Evolutionary conservation across 2,113 vertebrate genomes (phyloP), one percentile per base, ranked within the genome.

Genomic region (Burhinus bistriatus): DNA sequence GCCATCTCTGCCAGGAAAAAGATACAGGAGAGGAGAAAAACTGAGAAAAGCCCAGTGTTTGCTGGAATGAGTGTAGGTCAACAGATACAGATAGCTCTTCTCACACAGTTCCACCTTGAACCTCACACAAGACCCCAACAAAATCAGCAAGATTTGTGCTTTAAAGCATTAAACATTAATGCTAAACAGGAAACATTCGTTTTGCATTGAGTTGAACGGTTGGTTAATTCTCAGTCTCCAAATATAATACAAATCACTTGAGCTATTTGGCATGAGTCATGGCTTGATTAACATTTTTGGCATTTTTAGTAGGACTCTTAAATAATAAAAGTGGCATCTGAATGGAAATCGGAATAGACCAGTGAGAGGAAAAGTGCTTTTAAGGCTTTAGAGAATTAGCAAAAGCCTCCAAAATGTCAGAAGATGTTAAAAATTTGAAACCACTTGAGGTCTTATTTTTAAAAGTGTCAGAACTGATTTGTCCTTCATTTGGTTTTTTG

Each of bases 311-410:
- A 75, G 30, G 71, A 26, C 30, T 77, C 49, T 91, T 87, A 66
- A 97, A 96, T 93, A 97, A 90, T 32, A 82, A 73, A 94, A 95
- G 64, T 90, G 91, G 94, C 87, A 95, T 97, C 89, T 96, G 78
- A 94, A 86, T 97, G 91, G 95, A 86, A 97, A 97, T 59, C 70
- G 8, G 84, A 89, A 93, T 57, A 77, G 58, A 21, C 26, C 47
- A 88, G n/a, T 44, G 44, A 95, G 65, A 75, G 42, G 45, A 93
- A 93, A 77, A 73, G 58, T 12, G 47, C 19, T 95, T 80, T 95
- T 55, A 83, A 93, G 42, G 38, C 49, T 87, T 88, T 86, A 36
- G 75, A 96, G 82, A 94, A 94, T 81, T 95, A 97, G 51, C 51
- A 94, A 96, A 94, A 94, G 8, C 82, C 83, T 96, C 71, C 78